Percentiles rank a stretch among this genome's conserved stretches.
Evolutionary conservation across 2,888 invertebrate genomes (phyloP).

Genomic region (Eupithecia pulchellata): DNA sequence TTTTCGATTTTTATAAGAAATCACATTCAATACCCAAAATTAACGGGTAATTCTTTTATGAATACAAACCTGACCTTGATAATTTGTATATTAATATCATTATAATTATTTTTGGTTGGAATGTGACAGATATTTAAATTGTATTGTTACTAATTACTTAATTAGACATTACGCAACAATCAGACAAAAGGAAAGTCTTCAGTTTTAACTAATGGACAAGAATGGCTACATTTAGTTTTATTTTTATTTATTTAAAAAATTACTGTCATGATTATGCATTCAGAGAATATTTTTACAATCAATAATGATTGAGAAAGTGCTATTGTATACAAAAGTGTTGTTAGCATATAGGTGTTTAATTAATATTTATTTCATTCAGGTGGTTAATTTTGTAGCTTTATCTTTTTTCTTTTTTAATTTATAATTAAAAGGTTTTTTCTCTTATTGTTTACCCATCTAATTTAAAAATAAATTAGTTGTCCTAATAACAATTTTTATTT

Average conservation of each 20-base stretch:
- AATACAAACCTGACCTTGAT: background rate
- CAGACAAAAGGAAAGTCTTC: constrained; percentile 41
- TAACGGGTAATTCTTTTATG: background rate
- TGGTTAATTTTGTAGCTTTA: background rate
- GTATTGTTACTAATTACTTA: constrained; percentile 33
- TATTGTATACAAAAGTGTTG: constrained; percentile 1
- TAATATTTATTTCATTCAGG: background rate
- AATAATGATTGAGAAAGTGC: constrained; percentile 17
- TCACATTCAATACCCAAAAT: background rate
- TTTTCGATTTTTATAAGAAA: background rate
- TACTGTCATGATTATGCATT: constrained; percentile 17
- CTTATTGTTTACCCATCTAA: background rate
- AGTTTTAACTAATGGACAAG: constrained; percentile 41
- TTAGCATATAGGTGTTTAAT: background rate
- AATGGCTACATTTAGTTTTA: constrained; percentile 37
- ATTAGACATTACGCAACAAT: constrained; percentile 33
- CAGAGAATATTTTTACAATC: constrained; percentile 22
- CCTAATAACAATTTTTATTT: background rate
- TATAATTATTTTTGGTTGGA: constrained; percentile 5
- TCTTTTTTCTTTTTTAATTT: background rate
- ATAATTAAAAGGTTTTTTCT: background rate
- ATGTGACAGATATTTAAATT: constrained; percentile 16
- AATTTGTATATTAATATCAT: background rate
- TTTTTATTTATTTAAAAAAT: constrained; percentile 39
- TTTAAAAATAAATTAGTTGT: background rate